Conservation (phyloP, 2,113 vertebrate genomes). For the Cochlearius cochlearius region DNA sequence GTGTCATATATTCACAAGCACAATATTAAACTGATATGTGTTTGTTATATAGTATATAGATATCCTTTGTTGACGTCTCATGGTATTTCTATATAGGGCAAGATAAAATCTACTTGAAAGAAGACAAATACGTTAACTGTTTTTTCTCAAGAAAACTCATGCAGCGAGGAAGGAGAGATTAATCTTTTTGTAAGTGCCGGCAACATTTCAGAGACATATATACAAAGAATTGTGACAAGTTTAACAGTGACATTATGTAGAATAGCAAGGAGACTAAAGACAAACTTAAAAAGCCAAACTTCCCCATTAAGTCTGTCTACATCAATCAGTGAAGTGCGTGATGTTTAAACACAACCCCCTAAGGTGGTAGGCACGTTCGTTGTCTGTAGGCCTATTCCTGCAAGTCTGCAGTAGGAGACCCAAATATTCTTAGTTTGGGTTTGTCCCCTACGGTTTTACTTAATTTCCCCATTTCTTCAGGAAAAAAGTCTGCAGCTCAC, state of each 20-base stretch:
- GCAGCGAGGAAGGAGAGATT: constrained; percentile 21
- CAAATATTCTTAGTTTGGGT: not conserved
- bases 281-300: not conserved
- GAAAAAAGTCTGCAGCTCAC: not conserved
- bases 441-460: not conserved
- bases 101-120: constrained; percentile 47
- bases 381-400: not conserved
- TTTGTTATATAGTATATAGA: constrained; percentile 25
- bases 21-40: constrained; percentile 2
- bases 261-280: not conserved
- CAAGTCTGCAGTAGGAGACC: not conserved
- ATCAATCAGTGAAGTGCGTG: not conserved
- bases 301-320: not conserved
- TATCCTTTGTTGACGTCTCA: constrained; percentile 16
- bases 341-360: not conserved
- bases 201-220: not conserved
- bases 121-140: constrained; percentile 49
- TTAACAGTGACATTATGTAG: not conserved
- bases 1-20: constrained; percentile 3
- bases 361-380: not conserved
- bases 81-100: constrained; percentile 41
- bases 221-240: constrained; percentile 35
- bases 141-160: constrained; percentile 30
- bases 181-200: constrained; percentile 28
- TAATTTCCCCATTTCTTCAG: not conserved